These are phyloP conservation scores for Corvus hawaiiensis DNA, from an alignment of 2,113 vertebrate genomes.

Conservation along the genomic window DNA sequence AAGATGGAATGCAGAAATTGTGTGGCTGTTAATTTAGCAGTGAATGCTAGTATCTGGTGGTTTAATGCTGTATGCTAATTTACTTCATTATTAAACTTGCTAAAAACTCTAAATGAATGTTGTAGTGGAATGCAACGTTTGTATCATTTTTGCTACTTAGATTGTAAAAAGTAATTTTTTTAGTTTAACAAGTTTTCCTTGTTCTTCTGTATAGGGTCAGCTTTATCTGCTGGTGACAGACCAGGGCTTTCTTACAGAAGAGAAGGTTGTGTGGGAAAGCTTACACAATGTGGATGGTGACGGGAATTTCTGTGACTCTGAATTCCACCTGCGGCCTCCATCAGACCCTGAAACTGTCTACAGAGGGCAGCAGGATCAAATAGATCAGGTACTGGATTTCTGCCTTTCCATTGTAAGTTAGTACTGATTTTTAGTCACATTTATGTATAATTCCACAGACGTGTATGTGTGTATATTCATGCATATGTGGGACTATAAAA, in stretches of 20 bases:
- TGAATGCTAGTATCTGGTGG: neutral
- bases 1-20: neutral
- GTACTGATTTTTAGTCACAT: neutral
- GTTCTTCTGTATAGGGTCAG: slow-evolving; percentile 80
- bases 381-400: slow-evolving; percentile 85
- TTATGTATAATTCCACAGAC: neutral
- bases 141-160: neutral
- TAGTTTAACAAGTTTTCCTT: neutral
- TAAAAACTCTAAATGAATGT: neutral
- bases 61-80: neutral
- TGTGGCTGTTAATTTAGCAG: neutral
- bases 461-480: neutral
- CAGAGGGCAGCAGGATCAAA: slow-evolving; percentile 96
- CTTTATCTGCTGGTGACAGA: slow-evolving; percentile 96
- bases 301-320: slow-evolving; percentile 95
- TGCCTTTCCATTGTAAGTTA: neutral
- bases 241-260: slow-evolving; percentile 97
- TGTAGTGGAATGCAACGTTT: neutral
- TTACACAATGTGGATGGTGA: slow-evolving; percentile 97
- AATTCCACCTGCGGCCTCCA: slow-evolving; percentile 91
- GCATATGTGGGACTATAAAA: neutral
- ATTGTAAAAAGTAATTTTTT: neutral
- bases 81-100: neutral
- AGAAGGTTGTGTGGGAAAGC: slow-evolving; percentile 98
- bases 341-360: slow-evolving; percentile 95